These are phyloP conservation scores for Eilema sororculum DNA, from an alignment of 2,888 invertebrate genomes.

Conservation along the genomic window DNA sequence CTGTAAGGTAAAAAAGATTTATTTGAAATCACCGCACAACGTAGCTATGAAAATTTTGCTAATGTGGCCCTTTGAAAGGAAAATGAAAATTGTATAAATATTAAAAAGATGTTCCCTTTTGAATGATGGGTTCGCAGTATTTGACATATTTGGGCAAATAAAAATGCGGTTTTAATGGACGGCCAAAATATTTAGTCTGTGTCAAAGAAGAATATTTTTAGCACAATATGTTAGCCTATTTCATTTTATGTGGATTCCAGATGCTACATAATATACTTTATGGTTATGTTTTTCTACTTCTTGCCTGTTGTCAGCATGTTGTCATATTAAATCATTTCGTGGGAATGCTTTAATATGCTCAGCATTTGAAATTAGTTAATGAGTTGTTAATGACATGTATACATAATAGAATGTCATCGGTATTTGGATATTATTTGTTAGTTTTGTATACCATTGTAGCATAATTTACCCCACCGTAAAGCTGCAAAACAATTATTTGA, in stretches of 20 bases:
- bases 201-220: neutral
- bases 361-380: neutral
- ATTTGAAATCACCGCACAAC: constrained; percentile 3
- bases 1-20: constrained; percentile 21
- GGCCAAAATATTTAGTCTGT: constrained; percentile 2
- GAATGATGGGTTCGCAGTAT: constrained; percentile 11
- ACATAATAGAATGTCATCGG: neutral
- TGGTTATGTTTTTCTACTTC: too few relatives aligned
- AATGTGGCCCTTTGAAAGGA: constrained; percentile 11
- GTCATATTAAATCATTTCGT: neutral
- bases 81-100: constrained; percentile 17
- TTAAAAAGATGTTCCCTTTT: constrained; percentile 9
- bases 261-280: too few relatives aligned
- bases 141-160: constrained; percentile 14
- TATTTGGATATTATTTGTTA: neutral
- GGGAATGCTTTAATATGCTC: too few relatives aligned
- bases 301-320: neutral
- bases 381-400: neutral
- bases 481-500: too few relatives aligned
- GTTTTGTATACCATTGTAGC: neutral
- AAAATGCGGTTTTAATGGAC: constrained; percentile 3
- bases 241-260: too few relatives aligned
- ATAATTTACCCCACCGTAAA: too few relatives aligned
- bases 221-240: neutral
- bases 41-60: constrained; percentile 8